Evolutionary conservation across 1,140 invertebrate species (phyloP).

Genomic region (Diorhabda elongata): DNA sequence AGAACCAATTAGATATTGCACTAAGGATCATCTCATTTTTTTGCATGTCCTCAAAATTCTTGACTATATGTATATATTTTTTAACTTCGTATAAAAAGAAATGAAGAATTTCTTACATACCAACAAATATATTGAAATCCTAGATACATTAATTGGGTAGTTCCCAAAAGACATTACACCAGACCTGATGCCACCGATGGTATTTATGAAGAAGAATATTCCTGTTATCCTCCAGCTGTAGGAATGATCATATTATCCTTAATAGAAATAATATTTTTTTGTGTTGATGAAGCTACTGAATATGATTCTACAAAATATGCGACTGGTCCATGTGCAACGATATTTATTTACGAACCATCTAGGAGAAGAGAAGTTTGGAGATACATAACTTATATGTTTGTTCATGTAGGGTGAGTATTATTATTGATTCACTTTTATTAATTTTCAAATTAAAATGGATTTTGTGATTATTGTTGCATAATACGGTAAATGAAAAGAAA

Average conservation of each 20-base stretch:
- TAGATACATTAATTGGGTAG: conserved; percentile 31
- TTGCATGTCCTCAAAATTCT: not conserved
- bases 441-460: too few species aligned
- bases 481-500: too few species aligned
- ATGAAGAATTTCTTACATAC: not conserved
- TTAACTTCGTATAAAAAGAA: conserved; percentile 7
- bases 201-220: conserved; percentile 80
- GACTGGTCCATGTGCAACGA: conserved; percentile 68
- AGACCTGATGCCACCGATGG: conserved; percentile 31
- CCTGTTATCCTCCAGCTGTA: conserved; percentile 78
- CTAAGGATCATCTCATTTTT: too few species aligned
- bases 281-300: conserved; percentile 55
- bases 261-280: conserved; percentile 66
- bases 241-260: conserved; percentile 78
- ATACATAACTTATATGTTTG: conserved; percentile 93
- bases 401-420: conserved; percentile 80
- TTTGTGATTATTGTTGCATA: too few species aligned
- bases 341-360: conserved; percentile 88
- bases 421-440: not conserved
- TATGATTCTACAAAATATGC: conserved; percentile 46
- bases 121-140: conserved; percentile 5
- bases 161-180: conserved; percentile 39
- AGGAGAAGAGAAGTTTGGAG: conserved; percentile 87
- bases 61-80: not conserved
- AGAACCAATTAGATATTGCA: too few species aligned